A percentile compares a stretch with the other conserved stretches of the same genome.
phyloP scores from a whole-genome alignment of 2,797 vertebrate genomes.

The Manis crassicaudata region DNA sequence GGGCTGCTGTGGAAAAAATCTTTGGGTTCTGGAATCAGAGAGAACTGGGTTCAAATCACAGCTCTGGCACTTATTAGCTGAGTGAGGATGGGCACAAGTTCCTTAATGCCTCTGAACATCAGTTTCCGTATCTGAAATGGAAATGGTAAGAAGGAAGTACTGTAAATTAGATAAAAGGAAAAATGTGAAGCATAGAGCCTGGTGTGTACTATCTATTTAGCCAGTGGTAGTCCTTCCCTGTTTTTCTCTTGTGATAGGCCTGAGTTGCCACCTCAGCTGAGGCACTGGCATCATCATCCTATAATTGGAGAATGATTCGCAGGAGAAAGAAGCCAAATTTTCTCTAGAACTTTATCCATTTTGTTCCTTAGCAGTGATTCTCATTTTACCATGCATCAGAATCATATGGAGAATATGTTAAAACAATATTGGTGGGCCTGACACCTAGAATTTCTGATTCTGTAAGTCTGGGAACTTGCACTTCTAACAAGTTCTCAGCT shows the following conservation, averaged over 20 bases:
- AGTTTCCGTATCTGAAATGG: background rate
- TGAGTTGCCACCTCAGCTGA: background rate
- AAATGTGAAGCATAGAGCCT: background rate
- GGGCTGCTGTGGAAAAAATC: background rate
- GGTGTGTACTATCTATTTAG: background rate
- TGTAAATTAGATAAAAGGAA: background rate
- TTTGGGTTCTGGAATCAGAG: background rate
- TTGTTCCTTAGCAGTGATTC: background rate
- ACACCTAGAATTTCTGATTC: background rate
- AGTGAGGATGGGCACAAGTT: background rate
- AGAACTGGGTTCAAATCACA: conserved; percentile 24
- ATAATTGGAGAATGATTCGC: background rate
- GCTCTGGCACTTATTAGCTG: conserved; percentile 11
- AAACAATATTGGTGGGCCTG: background rate
- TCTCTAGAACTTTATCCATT: background rate
- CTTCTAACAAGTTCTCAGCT: background rate
- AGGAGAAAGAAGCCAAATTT: background rate
- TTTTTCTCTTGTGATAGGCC: background rate
- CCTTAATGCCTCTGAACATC: background rate
- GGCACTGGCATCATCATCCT: background rate
- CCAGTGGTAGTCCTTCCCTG: background rate
- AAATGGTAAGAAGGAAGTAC: background rate
- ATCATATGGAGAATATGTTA: background rate
- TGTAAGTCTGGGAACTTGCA: background rate
- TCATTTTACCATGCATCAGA: background rate